Conservation (phyloP, 2,113 vertebrate species). For the Origma solitaria region DNA sequence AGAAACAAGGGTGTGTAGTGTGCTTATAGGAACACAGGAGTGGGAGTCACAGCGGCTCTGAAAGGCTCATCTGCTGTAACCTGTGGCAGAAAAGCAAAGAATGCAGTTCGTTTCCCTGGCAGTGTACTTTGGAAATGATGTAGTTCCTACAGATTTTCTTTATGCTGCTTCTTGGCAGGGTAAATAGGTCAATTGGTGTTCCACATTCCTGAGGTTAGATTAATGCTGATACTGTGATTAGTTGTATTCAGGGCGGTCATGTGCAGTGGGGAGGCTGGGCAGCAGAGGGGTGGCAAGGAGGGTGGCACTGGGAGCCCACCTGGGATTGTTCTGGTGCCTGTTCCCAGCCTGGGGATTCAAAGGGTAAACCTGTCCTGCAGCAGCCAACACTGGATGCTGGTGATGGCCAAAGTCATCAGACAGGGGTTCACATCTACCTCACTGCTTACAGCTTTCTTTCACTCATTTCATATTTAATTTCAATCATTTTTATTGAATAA, state of each 20-base stretch:
- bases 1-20: not conserved
- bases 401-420: not conserved
- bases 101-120: not conserved
- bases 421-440: not conserved
- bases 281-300: not conserved
- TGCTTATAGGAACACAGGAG: not conserved
- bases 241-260: not conserved
- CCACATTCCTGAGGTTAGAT: not conserved
- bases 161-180: not conserved
- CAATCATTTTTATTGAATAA: not conserved
- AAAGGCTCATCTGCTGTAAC: not conserved
- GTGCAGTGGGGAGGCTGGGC: accelerated
- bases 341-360: not conserved
- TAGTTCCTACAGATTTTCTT: not conserved
- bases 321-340: not conserved
- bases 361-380: not conserved
- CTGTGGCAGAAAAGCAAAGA: not conserved
- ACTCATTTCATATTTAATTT: not conserved
- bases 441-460: not conserved
- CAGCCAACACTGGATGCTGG: not conserved
- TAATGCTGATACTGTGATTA: not conserved
- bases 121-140: not conserved
- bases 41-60: not conserved
- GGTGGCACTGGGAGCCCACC: not conserved
- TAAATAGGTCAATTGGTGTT: not conserved